Conservation (phyloP, 2,797 vertebrate genomes). For the Loriculus beryllinus region DNA sequence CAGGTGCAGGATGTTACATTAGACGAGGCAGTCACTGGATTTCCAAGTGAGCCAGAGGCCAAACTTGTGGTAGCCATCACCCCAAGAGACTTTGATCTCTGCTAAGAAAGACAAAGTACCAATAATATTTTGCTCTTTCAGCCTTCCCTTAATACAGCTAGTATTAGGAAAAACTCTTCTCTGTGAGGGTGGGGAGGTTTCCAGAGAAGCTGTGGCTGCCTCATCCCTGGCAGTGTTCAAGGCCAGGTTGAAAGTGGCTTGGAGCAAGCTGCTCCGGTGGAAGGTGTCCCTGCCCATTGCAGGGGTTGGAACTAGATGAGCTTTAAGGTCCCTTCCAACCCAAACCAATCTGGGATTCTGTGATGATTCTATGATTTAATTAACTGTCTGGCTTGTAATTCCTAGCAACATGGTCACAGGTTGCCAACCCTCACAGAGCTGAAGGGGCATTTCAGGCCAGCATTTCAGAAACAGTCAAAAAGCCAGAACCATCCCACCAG, state of each 20-base stretch:
- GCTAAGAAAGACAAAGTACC: not conserved
- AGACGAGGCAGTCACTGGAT: accelerated
- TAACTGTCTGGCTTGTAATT: not conserved
- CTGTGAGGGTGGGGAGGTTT: not conserved
- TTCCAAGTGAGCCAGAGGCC: not conserved
- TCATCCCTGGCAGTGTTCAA: not conserved
- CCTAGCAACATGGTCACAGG: not conserved
- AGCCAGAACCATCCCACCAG: accelerated
- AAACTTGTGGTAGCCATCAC: not conserved
- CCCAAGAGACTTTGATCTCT: not conserved
- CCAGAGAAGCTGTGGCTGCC: not conserved
- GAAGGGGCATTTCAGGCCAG: not conserved
- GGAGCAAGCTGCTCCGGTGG: not conserved
- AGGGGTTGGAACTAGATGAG: not conserved
- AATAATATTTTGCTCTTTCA: not conserved
- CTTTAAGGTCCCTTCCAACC: not conserved
- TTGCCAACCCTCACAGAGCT: accelerated
- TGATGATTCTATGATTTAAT: not conserved
- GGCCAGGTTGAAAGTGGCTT: not conserved
- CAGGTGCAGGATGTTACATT: not conserved
- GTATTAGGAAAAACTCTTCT: not conserved
- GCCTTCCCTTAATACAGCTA: not conserved
- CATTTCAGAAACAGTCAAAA: not conserved
- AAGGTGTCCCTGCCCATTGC: not conserved
- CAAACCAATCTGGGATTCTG: not conserved